Conservation (phyloP, 2,797 vertebrate species). For the Xenentodon cancila region DNA sequence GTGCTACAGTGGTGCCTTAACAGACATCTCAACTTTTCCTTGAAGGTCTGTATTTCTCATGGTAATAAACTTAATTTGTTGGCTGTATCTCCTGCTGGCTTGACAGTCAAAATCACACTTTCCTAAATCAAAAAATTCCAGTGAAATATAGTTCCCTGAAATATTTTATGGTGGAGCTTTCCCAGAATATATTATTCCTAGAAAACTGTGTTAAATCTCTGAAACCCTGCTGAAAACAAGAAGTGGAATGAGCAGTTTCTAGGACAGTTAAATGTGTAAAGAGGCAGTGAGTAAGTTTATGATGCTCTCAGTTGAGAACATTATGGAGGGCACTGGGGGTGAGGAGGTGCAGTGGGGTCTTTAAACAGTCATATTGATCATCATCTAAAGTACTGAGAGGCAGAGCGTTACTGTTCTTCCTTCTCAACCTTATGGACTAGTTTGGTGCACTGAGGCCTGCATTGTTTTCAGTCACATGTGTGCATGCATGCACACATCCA, state of each 20-base stretch:
- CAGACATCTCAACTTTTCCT: conserved; percentile 57
- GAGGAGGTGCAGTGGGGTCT: conserved; percentile 4
- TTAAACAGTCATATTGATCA: conserved; percentile 24
- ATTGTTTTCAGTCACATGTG: conserved; percentile 43
- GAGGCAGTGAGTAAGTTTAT: conserved; percentile 30
- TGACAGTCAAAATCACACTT: conserved; percentile 61
- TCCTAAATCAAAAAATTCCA: conserved; percentile 59
- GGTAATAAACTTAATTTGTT: conserved; percentile 62
- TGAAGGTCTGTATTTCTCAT: conserved; percentile 58
- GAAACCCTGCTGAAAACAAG: conserved; percentile 60
- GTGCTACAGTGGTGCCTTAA: conserved; percentile 42
- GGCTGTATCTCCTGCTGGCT: conserved; percentile 45
- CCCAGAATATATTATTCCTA: conserved; percentile 67
- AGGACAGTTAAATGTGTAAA: conserved; percentile 57
- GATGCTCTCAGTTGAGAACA: conserved; percentile 27
- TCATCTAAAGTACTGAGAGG: conserved; percentile 28
- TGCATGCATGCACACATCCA: conserved; percentile 9
- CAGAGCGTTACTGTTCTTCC: conserved; percentile 23
- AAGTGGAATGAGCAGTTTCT: conserved; percentile 63
- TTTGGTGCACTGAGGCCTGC: conserved; percentile 30
- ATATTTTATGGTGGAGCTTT: conserved; percentile 50
- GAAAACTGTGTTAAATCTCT: conserved; percentile 68
- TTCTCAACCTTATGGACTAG: conserved; percentile 25
- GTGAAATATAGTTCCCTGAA: conserved; percentile 67
- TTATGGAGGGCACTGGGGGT: conserved; percentile 23